phyloP scores from a whole-genome alignment of 2,113 vertebrate species.

The Mugil cephalus region DNA sequence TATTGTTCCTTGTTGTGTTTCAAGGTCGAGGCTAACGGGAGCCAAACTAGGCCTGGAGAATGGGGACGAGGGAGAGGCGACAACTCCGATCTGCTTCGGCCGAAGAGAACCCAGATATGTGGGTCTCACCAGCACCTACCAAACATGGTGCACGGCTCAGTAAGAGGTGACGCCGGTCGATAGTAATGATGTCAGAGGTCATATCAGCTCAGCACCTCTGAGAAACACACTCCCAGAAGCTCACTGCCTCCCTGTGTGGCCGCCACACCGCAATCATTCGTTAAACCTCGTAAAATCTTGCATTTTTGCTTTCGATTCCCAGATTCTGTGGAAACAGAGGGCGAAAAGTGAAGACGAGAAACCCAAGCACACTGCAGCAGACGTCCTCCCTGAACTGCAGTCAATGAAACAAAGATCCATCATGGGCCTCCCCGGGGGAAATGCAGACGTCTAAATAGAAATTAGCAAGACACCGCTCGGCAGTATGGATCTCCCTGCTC shows the following conservation, averaged over 20 bases:
- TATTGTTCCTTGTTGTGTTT: slow-evolving; percentile 82
- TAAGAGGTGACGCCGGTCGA: slow-evolving; percentile 26
- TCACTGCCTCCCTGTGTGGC: background rate
- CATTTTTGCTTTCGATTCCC: slow-evolving; percentile 9
- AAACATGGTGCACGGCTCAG: slow-evolving; percentile 37
- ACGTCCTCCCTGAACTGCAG: slow-evolving; percentile 62
- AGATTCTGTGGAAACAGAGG: slow-evolving; percentile 4
- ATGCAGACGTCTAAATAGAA: slow-evolving; percentile 79
- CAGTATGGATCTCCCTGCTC: slow-evolving; percentile 54
- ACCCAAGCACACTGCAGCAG: slow-evolving; percentile 48
- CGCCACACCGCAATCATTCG: background rate
- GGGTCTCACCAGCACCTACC: slow-evolving; percentile 34
- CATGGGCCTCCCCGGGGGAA: slow-evolving; percentile 62
- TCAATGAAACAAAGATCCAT: slow-evolving; percentile 83
- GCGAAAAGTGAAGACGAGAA: slow-evolving; percentile 22
- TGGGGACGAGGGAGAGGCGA: slow-evolving; percentile 41
- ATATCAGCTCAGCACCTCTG: slow-evolving; percentile 4
- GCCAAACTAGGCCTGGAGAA: slow-evolving; percentile 73
- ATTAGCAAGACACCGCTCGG: slow-evolving; percentile 71
- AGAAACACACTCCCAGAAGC: slow-evolving; percentile 4
- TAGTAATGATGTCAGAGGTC: slow-evolving; percentile 34
- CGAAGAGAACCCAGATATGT: slow-evolving; percentile 41
- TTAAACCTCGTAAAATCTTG: background rate
- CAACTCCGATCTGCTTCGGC: slow-evolving; percentile 50
- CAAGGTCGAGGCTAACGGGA: slow-evolving; percentile 79